phyloP scores from a whole-genome alignment of 2,797 vertebrate genomes.

The Lophius americanus region DNA sequence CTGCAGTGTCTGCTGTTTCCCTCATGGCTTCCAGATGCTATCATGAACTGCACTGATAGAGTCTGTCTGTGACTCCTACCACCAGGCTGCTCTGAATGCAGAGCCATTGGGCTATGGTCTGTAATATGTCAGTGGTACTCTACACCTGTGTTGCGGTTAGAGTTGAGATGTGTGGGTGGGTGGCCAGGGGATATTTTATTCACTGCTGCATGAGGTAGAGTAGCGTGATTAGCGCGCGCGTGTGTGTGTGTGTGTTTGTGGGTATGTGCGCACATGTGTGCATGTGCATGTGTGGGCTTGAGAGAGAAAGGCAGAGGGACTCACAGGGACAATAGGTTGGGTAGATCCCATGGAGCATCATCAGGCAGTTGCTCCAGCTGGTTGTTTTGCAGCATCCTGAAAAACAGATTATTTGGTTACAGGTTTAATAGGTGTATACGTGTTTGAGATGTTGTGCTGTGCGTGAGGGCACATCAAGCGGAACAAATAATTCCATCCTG shows the following conservation, averaged over 20 bases:
- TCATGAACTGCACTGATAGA: slow-evolving; percentile 59
- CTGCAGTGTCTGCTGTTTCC: slow-evolving; percentile 78
- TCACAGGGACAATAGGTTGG: slow-evolving; percentile 95
- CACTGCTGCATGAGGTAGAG: slow-evolving; percentile 40
- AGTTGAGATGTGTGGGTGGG: slow-evolving; percentile 52
- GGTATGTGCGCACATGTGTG: slow-evolving; percentile 8
- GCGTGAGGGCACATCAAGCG: slow-evolving; percentile 54
- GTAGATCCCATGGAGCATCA: slow-evolving; percentile 91
- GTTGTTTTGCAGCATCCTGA: slow-evolving; percentile 97
- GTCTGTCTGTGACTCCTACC: slow-evolving; percentile 55
- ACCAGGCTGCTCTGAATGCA: slow-evolving; percentile 32
- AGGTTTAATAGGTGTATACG: slow-evolving; percentile 29
- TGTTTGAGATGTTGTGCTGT: slow-evolving; percentile 30
- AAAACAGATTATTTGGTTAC: slow-evolving; percentile 21
- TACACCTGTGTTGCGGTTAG: slow-evolving; percentile 63
- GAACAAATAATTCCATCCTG: slow-evolving; percentile 70
- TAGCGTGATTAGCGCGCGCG: slow-evolving; percentile 40
- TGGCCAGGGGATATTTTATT: slow-evolving; percentile 55
- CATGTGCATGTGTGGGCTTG: neutral
- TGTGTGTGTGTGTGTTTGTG: neutral
- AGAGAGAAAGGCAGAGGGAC: slow-evolving; percentile 58
- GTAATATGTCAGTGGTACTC: slow-evolving; percentile 63
- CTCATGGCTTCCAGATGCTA: slow-evolving; percentile 86
- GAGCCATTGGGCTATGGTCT: slow-evolving; percentile 37
- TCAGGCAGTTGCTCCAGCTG: slow-evolving; percentile 89